Percentiles rank a stretch among this genome's conserved stretches.
Evolutionary conservation across 2,113 vertebrate genomes (phyloP).

Genomic region (Hippolais icterina): DNA sequence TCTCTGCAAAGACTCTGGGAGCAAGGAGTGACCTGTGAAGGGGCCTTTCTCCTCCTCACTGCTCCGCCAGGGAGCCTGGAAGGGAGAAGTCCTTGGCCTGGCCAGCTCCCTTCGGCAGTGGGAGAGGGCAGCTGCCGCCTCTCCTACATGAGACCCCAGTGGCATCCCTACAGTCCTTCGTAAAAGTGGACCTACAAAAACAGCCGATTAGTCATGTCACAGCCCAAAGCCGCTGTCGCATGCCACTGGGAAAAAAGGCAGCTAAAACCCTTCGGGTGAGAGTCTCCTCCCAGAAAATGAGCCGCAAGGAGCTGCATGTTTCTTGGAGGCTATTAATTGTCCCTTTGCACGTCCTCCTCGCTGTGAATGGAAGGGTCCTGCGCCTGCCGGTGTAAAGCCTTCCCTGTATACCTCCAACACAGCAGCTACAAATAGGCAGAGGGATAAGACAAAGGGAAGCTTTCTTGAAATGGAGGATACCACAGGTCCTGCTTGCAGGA

Average conservation of each 20-base stretch:
- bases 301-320: neutral
- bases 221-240: accelerated
- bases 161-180: neutral
- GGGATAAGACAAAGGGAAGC: conserved; percentile 16
- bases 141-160: neutral
- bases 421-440: neutral
- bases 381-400: neutral
- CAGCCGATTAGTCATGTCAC: accelerated
- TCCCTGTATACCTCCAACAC: neutral
- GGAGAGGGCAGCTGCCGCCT: neutral
- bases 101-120: neutral
- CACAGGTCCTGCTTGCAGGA: neutral
- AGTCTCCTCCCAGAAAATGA: neutral
- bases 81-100: neutral
- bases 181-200: neutral
- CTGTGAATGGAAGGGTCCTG: neutral
- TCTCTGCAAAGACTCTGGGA: neutral
- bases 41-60: neutral
- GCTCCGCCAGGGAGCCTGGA: neutral
- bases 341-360: neutral
- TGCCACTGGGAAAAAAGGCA: neutral
- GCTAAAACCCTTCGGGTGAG: neutral
- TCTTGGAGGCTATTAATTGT: neutral
- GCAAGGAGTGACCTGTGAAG: neutral
- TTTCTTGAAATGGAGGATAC: conserved; percentile 14